A percentile compares a stretch with the other conserved stretches of the same genome.
Evolutionary conservation across 2,113 vertebrate species (phyloP).

Genomic region (Plestiodon gilberti): DNA sequence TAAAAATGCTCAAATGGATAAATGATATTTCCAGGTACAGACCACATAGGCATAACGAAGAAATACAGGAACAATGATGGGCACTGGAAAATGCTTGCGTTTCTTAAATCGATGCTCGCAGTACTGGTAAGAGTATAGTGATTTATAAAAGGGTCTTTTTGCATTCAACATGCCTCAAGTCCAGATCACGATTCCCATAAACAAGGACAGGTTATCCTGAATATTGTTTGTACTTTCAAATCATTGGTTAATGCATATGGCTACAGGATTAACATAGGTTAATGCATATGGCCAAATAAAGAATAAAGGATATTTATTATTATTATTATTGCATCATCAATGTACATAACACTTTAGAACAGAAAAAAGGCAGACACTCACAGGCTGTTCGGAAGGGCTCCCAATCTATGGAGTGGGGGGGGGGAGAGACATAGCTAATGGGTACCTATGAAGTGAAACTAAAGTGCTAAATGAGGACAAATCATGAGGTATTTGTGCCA

Average conservation of each 20-base stretch:
- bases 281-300: too few species aligned
- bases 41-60: neutral
- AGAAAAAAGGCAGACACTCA: neutral
- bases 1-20: neutral
- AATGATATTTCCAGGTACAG: neutral
- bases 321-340: too few species aligned
- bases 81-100: neutral
- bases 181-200: neutral
- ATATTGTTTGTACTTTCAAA: neutral
- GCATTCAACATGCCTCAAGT: neutral
- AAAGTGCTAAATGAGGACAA: neutral
- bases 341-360: too few species aligned
- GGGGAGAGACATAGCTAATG: too few species aligned
- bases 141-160: neutral
- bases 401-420: too few species aligned
- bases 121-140: neutral
- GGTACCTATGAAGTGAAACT: too few species aligned
- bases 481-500: neutral
- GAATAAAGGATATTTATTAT: neutral
- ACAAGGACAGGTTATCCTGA: neutral
- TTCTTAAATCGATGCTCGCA: neutral
- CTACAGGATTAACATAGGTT: neutral
- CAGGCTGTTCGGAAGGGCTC: too few species aligned
- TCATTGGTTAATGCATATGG: too few species aligned
- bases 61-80: neutral